These are phyloP conservation scores for Chaenodraco wilsoni DNA, from an alignment of 2,797 vertebrate genomes.

Conservation along the genomic window DNA sequence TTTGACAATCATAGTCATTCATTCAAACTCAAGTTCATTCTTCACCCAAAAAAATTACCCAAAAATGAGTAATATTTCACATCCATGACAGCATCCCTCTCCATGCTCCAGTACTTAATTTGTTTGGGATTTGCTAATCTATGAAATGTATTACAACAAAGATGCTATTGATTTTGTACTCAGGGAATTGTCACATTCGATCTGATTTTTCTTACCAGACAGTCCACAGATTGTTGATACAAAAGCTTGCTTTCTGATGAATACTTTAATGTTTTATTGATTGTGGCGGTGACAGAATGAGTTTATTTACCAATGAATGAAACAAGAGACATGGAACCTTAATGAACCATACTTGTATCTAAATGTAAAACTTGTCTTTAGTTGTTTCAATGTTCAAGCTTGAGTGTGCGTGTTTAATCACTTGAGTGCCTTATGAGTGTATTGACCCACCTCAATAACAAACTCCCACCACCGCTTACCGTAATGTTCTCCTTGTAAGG, in stretches of 20 bases:
- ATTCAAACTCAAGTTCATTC: conserved; percentile 12
- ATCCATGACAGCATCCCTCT: conserved; percentile 13
- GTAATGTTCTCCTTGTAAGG: no score
- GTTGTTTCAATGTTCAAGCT: background rate
- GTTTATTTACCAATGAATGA: conserved; percentile 15
- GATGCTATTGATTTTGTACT: conserved; percentile 42
- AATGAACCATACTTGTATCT: background rate
- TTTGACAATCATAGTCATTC: conserved; percentile 21
- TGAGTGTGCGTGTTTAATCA: background rate
- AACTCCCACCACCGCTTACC: background rate
- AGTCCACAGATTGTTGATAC: conserved; percentile 10
- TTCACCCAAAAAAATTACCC: conserved; percentile 15
- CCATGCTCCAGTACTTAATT: conserved; percentile 21
- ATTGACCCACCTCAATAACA: background rate
- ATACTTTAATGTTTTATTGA: conserved; percentile 30
- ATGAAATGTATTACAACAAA: conserved; percentile 25
- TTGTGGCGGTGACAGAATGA: conserved; percentile 7
- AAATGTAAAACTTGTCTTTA: background rate
- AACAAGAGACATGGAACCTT: background rate
- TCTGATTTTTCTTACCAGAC: conserved; percentile 28
- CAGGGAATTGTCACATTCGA: conserved; percentile 31
- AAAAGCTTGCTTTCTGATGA: conserved; percentile 34
- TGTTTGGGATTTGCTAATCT: conserved; percentile 30
- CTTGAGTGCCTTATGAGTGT: background rate
- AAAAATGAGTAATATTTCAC: conserved; percentile 14